Conservation (phyloP, 2,888 invertebrate species). For the Tholera decimalis region DNA sequence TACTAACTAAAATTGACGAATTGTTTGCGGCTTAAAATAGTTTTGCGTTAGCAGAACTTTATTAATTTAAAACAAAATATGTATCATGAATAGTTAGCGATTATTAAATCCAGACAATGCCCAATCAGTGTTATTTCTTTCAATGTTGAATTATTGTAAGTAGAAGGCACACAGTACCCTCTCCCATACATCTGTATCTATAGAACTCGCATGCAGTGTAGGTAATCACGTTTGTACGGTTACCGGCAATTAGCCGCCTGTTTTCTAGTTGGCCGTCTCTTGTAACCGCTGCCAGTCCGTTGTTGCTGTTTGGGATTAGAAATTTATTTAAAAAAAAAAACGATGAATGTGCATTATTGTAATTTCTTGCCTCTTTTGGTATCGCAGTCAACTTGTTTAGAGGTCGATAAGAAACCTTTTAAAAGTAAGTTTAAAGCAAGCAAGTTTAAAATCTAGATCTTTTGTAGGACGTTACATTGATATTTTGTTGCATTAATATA, state of each 20-base stretch:
- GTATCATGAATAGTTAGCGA: not conserved
- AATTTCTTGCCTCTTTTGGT: not conserved
- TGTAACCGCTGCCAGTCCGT: constrained; percentile 39
- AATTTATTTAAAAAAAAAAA: constrained; percentile 24
- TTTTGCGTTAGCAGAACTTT: constrained; percentile 1
- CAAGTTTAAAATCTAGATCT: not conserved
- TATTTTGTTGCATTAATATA: constrained; percentile 17
- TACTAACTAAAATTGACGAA: constrained; percentile 10
- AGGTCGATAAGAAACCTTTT: not conserved
- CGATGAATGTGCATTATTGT: not conserved
- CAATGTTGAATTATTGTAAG: constrained; percentile 20
- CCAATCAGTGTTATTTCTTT: constrained; percentile 22
- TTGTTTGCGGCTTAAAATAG: constrained; percentile 13
- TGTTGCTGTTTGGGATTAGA: constrained; percentile 31
- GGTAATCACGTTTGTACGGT: constrained; percentile 76
- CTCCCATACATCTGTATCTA: constrained; percentile 38
- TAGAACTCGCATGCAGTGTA: constrained; percentile 50
- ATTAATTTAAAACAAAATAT: not conserved
- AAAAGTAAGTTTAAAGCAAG: too few relatives aligned
- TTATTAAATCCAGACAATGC: not conserved
- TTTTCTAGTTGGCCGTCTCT: constrained; percentile 65
- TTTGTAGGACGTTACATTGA: constrained; percentile 12
- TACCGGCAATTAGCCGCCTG: constrained; percentile 82
- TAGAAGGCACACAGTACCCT: constrained; percentile 21
- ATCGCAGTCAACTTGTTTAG: not conserved